These are phyloP conservation scores for Oegoconia quadripuncta DNA, from an alignment of 2,888 invertebrate species.

Conservation along the genomic window DNA sequence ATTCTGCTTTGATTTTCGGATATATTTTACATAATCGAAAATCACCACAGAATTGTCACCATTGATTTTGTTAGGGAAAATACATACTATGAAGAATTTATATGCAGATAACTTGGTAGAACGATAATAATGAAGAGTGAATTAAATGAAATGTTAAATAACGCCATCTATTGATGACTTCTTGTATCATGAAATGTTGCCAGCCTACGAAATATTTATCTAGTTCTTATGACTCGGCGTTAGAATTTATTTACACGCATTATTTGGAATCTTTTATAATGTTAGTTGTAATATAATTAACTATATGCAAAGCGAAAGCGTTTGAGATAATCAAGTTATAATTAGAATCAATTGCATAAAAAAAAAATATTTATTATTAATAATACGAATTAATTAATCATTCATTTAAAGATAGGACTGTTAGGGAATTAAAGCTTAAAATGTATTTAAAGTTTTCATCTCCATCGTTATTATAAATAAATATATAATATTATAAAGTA, in stretches of 20 bases:
- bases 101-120: too few relatives aligned
- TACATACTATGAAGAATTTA: too few relatives aligned
- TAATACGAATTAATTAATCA: background rate
- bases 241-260: slow-evolving; percentile 6
- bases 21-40: too few relatives aligned
- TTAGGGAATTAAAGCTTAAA: background rate
- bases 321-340: background rate
- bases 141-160: too few relatives aligned
- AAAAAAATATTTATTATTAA: background rate
- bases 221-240: slow-evolving; percentile 7
- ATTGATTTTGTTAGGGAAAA: too few relatives aligned
- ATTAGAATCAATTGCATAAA: background rate
- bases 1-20: too few relatives aligned
- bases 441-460: background rate
- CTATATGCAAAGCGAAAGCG: background rate
- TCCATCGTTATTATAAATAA: background rate
- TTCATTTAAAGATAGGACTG: background rate
- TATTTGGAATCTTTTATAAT: slow-evolving; percentile 5
- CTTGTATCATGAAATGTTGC: too few relatives aligned
- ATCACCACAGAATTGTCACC: too few relatives aligned
- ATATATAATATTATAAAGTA: background rate
- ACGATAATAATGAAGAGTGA: background rate
- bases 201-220: background rate
- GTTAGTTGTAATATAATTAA: slow-evolving; percentile 2
- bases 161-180: too few relatives aligned